Evolutionary conservation across 2,113 vertebrate genomes (phyloP).

Genomic region (Centropus unirufus): DNA sequence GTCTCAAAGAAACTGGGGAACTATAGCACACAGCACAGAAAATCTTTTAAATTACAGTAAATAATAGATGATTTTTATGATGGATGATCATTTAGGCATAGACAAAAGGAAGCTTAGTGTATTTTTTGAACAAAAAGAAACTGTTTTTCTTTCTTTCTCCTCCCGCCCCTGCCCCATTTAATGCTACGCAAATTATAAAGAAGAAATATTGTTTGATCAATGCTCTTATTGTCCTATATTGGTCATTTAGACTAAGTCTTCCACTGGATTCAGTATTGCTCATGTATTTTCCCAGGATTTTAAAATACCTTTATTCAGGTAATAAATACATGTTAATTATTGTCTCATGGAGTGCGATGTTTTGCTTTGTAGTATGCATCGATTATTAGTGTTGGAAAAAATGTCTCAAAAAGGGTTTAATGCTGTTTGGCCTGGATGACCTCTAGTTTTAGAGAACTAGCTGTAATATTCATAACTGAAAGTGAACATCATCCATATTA

Average conservation of each 20-base stretch:
- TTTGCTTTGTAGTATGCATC: not conserved
- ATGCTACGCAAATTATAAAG: not conserved
- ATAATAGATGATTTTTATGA: constrained; percentile 36
- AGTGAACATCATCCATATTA: not conserved
- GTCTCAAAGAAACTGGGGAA: constrained; percentile 20
- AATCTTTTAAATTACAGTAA: constrained; percentile 39
- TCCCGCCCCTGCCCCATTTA: fast-evolving
- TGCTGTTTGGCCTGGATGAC: not conserved
- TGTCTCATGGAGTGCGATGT: not conserved
- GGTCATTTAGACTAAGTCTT: not conserved
- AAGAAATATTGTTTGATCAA: not conserved
- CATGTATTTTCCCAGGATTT: not conserved
- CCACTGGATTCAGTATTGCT: not conserved
- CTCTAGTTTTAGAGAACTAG: constrained; percentile 11
- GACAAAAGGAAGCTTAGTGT: constrained; percentile 3
- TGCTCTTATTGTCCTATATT: not conserved
- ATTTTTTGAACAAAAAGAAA: not conserved
- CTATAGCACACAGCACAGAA: not conserved
- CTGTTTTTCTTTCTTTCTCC: not conserved
- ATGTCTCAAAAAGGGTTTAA: not conserved
- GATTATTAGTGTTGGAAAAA: not conserved
- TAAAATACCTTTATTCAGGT: not conserved
- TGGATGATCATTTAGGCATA: not conserved
- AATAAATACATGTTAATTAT: constrained; percentile 4
- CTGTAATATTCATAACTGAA: not conserved